Evolutionary conservation across 2,888 invertebrate species (phyloP).

Genomic region (Metacarcinus magister): DNA sequence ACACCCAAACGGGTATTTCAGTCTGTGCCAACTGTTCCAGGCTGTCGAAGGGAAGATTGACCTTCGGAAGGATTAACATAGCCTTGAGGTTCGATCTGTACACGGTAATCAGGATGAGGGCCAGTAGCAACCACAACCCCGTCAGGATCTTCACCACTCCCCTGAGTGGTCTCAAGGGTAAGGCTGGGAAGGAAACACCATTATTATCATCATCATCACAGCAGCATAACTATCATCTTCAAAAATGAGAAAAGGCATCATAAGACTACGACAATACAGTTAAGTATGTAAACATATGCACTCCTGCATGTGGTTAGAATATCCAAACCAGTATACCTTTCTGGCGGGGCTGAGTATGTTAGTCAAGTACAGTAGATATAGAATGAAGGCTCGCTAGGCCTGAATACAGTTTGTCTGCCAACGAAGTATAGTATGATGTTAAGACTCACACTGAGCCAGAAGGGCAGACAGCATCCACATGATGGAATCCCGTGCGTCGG

Average conservation of each 20-base stretch:
- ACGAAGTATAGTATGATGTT: too few species aligned
- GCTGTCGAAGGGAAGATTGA: conserved; percentile 68
- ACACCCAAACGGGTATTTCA: conserved; percentile 49
- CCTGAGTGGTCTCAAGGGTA: not conserved
- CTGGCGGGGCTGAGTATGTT: not conserved
- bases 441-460: too few species aligned
- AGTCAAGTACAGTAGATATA: not conserved
- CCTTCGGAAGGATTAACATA: conserved; percentile 71
- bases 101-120: conserved; percentile 64
- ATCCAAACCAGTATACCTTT: not conserved
- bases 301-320: not conserved
- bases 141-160: not conserved
- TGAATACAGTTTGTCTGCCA: too few species aligned
- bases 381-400: not conserved
- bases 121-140: conserved; percentile 67
- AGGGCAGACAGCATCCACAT: too few species aligned
- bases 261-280: not conserved
- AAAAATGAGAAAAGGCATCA: not conserved
- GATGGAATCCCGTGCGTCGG: too few species aligned
- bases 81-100: conserved; percentile 77
- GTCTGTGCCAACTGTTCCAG: conserved; percentile 46
- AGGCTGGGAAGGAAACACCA: not conserved
- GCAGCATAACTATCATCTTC: too few species aligned
- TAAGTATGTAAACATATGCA: not conserved
- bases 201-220: too few species aligned